Conservation (phyloP, 2,113 vertebrate genomes). For the Clinocottus analis region DNA sequence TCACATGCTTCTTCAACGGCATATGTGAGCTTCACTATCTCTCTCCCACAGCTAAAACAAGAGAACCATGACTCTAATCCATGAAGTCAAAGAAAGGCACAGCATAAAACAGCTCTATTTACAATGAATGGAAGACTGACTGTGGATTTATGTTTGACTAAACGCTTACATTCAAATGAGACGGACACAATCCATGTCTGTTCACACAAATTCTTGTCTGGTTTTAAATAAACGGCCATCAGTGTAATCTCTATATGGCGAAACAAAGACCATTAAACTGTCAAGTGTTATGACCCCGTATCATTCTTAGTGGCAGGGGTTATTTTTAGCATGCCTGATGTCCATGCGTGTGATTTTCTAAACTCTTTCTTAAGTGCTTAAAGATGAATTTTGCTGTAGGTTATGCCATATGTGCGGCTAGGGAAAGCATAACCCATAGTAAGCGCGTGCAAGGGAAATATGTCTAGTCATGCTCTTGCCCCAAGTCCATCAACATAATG, state of each 20-base stretch:
- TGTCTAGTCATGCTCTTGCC: background rate
- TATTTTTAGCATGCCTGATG: background rate
- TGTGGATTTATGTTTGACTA: constrained; percentile 45
- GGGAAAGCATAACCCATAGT: background rate
- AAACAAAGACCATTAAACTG: background rate
- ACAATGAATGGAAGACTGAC: constrained; percentile 52
- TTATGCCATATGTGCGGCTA: background rate
- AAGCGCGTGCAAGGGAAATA: background rate
- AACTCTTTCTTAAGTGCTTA: background rate
- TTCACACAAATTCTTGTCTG: constrained; percentile 39
- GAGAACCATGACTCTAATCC: constrained; percentile 48
- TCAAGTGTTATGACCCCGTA: background rate
- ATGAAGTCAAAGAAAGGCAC: constrained; percentile 44
- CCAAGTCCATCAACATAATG: constrained; percentile 13
- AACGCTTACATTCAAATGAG: constrained; percentile 46
- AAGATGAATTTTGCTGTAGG: background rate
- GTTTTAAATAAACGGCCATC: constrained; percentile 24
- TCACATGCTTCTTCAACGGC: too few relatives aligned
- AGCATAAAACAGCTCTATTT: constrained; percentile 54
- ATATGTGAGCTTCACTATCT: constrained; percentile 18
- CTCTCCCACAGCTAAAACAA: constrained; percentile 40
- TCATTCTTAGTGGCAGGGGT: background rate
- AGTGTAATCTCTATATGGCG: constrained; percentile 13
- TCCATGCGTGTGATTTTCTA: background rate
- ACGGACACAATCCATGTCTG: constrained; percentile 24